These are phyloP conservation scores for Scarus forsteni DNA, from an alignment of 2,797 vertebrate species.

Conservation along the genomic window DNA sequence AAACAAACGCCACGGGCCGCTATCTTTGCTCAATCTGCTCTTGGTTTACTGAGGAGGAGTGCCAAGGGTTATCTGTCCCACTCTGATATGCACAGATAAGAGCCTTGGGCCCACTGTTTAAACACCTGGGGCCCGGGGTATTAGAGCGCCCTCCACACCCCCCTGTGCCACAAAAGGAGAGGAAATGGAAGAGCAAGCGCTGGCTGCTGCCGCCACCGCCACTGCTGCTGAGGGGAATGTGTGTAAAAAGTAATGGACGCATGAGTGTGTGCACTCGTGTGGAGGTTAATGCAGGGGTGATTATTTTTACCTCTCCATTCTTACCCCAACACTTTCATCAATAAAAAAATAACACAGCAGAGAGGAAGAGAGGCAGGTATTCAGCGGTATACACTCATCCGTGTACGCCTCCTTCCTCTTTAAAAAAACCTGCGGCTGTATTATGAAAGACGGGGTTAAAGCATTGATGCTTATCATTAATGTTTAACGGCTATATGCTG, in stretches of 20 bases:
- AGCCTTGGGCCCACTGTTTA: conserved; percentile 75
- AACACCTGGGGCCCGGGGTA: conserved; percentile 75
- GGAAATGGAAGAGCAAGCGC: conserved; percentile 72
- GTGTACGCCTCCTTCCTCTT: neutral
- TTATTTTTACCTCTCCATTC: conserved; percentile 32
- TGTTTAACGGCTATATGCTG: conserved; percentile 68
- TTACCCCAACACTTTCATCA: conserved; percentile 34
- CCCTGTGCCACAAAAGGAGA: conserved; percentile 69
- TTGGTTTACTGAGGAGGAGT: conserved; percentile 81
- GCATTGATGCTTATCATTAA: conserved; percentile 61
- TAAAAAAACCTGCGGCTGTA: neutral
- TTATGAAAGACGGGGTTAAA: conserved; percentile 42
- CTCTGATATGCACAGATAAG: conserved; percentile 87
- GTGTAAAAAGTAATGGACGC: conserved; percentile 60
- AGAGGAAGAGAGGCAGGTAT: conserved; percentile 3
- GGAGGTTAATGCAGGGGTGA: conserved; percentile 56
- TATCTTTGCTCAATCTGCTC: conserved; percentile 81
- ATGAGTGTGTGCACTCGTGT: conserved; percentile 50
- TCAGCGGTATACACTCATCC: conserved; percentile 30
- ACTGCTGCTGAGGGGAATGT: conserved; percentile 47
- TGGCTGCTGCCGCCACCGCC: conserved; percentile 23
- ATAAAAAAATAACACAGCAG: conserved; percentile 31
- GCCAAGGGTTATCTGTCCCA: conserved; percentile 87
- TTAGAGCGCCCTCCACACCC: conserved; percentile 62
- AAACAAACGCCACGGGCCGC: conserved; percentile 76